phyloP scores from a whole-genome alignment of 2,888 invertebrate genomes.

The Opisthograptis luteolata region DNA sequence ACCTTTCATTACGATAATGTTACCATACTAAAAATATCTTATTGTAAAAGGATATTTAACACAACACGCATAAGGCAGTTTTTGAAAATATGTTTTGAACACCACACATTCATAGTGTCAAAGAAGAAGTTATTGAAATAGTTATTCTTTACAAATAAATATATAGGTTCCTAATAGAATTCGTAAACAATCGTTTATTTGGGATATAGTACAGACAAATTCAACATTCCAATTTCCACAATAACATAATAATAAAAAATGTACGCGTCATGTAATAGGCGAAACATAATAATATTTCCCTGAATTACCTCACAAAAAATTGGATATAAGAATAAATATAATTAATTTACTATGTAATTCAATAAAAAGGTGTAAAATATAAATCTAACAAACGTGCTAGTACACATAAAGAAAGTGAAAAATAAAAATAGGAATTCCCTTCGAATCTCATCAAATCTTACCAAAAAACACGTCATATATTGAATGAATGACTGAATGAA shows the following conservation, averaged over 20 bases:
- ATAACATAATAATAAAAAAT: constrained; percentile 10
- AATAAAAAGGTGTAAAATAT: no score
- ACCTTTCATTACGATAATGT: no score
- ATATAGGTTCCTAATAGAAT: not conserved
- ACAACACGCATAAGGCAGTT: not conserved
- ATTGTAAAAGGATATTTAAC: not conserved
- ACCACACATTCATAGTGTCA: no score
- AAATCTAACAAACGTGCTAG: no score
- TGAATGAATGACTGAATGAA: no score
- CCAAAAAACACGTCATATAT: no score
- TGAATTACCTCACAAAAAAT: not conserved
- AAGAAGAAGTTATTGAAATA: no score
- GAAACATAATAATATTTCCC: not conserved
- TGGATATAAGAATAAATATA: no score
- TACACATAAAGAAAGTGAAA: no score
- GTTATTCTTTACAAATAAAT: not conserved
- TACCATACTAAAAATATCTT: not conserved
- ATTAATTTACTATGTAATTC: no score
- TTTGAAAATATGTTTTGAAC: not conserved
- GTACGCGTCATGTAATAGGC: not conserved
- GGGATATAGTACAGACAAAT: constrained; percentile 9
- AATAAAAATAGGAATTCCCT: no score
- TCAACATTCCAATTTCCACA: constrained; percentile 39
- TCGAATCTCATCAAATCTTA: no score
- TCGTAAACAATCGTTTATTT: not conserved